Conservation (phyloP, 2,888 invertebrate species). For the Drosophila vallismaia region DNA sequence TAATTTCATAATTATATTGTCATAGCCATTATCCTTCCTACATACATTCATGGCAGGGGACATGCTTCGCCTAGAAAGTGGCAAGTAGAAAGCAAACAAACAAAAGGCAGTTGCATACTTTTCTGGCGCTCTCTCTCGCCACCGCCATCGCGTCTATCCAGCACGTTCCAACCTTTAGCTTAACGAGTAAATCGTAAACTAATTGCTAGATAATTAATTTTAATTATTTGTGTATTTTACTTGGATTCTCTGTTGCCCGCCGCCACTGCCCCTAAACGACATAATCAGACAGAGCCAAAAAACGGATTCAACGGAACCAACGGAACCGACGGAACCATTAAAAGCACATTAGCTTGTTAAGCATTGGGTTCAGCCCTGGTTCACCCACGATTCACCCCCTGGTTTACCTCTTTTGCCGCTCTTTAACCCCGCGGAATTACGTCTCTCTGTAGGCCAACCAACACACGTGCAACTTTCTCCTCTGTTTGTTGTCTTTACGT, state of each 20-base stretch:
- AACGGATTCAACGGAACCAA: not conserved
- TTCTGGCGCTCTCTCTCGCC: slow-evolving; percentile 11
- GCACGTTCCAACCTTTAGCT: slow-evolving; percentile 47
- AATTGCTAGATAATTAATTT: slow-evolving; percentile 78
- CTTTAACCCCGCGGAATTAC: slow-evolving; percentile 1
- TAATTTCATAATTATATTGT: slow-evolving; percentile 68
- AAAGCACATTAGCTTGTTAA: slow-evolving; percentile 78
- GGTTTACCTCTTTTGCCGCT: slow-evolving; percentile 2
- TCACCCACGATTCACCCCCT: slow-evolving; percentile 6
- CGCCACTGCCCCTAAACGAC: slow-evolving; percentile 35
- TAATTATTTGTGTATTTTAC: slow-evolving; percentile 78
- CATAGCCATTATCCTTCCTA: slow-evolving; percentile 37
- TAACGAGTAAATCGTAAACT: slow-evolving; percentile 79
- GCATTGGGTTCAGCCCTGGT: slow-evolving; percentile 31
- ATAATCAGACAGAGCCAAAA: slow-evolving; percentile 66
- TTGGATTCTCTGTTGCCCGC: slow-evolving; percentile 20
- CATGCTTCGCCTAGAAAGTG: not conserved
- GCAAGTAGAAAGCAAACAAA: slow-evolving; percentile 18
- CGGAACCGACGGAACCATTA: slow-evolving; percentile 65
- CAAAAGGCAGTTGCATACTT: slow-evolving; percentile 47
- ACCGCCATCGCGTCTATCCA: slow-evolving; percentile 10
- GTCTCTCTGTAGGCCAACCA: slow-evolving; percentile 12
- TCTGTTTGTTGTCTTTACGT: slow-evolving; percentile 69
- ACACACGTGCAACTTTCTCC: slow-evolving; percentile 61
- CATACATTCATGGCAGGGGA: not conserved